A percentile compares a stretch with the other conserved stretches of the same genome.
phyloP scores from a whole-genome alignment of 2,888 invertebrate genomes.

The Ganaspis brasiliensis region DNA sequence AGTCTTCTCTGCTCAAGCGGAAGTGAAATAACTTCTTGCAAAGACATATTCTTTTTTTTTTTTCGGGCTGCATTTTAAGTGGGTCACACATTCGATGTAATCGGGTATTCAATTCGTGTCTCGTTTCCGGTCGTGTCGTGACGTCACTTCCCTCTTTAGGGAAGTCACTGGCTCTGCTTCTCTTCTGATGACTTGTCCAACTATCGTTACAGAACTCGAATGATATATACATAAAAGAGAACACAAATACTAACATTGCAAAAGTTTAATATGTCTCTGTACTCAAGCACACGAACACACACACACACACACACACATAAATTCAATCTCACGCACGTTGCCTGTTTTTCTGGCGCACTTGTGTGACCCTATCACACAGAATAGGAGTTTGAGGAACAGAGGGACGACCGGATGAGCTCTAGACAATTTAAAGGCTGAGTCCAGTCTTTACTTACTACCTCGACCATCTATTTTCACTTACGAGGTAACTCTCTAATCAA shows the following conservation, averaged over 20 bases:
- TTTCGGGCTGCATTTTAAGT: conserved; percentile 20
- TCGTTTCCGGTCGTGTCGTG: conserved; percentile 22
- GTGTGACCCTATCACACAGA: conserved; percentile 46
- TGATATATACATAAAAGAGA: conserved; percentile 38
- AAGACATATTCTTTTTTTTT: conserved; percentile 20
- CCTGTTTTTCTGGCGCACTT: conserved; percentile 25
- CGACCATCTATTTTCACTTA: conserved; percentile 42
- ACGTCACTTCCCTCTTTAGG: conserved; percentile 30
- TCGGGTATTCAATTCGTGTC: conserved; percentile 13
- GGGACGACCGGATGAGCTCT: conserved; percentile 68
- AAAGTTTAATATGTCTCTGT: conserved; percentile 14
- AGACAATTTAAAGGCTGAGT: conserved; percentile 67
- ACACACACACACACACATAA: not conserved
- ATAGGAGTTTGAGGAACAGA: conserved; percentile 62
- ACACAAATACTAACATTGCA: conserved; percentile 16
- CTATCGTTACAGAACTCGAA: conserved; percentile 27
- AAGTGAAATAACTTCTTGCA: conserved; percentile 32
- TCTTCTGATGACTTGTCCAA: conserved; percentile 23
- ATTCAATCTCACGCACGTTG: conserved; percentile 24
- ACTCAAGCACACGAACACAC: not conserved
- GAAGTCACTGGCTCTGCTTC: conserved; percentile 15
- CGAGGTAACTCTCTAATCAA: conserved; percentile 21
- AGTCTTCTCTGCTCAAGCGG: conserved; percentile 30
- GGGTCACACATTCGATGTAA: conserved; percentile 43
- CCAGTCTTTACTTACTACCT: conserved; percentile 51